A percentile compares a stretch with the other conserved stretches of the same genome.
Conservation (phyloP, 2,113 vertebrate species). For the Sinocyclocheilus rhinocerous region DNA sequence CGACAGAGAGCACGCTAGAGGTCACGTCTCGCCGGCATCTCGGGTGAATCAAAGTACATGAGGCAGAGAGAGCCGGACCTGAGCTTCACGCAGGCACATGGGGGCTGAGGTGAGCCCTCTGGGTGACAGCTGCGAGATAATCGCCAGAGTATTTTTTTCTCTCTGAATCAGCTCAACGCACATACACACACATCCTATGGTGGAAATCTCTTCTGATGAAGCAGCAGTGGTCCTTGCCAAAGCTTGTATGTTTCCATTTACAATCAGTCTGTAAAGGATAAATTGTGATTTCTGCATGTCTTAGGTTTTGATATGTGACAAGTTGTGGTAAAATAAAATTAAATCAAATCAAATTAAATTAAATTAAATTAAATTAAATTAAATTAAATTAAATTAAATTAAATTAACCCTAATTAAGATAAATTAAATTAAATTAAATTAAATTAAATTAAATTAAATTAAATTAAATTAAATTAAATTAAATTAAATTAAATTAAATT, state of each 20-base stretch:
- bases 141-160: slow-evolving; percentile 16
- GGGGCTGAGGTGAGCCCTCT: slow-evolving; percentile 23
- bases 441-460: background rate
- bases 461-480: too few species aligned
- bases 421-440: background rate
- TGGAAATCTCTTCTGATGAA: background rate
- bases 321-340: background rate
- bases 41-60: slow-evolving; percentile 30
- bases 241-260: background rate
- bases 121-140: slow-evolving; percentile 36
- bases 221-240: background rate
- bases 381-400: background rate
- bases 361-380: background rate
- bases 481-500: background rate
- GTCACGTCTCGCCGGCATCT: slow-evolving; percentile 33
- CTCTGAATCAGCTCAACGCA: background rate
- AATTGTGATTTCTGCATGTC: too few species aligned
- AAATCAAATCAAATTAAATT: background rate
- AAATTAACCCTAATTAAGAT: too few species aligned
- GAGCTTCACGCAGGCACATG: background rate
- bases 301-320: background rate
- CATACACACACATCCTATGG: background rate
- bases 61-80: background rate
- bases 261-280: background rate
- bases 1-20: slow-evolving; percentile 18